Percentiles rank a stretch among this genome's conserved stretches.
Evolutionary conservation across 2,888 invertebrate species (phyloP).

Genomic region (Hydroisotoma schaefferi): DNA sequence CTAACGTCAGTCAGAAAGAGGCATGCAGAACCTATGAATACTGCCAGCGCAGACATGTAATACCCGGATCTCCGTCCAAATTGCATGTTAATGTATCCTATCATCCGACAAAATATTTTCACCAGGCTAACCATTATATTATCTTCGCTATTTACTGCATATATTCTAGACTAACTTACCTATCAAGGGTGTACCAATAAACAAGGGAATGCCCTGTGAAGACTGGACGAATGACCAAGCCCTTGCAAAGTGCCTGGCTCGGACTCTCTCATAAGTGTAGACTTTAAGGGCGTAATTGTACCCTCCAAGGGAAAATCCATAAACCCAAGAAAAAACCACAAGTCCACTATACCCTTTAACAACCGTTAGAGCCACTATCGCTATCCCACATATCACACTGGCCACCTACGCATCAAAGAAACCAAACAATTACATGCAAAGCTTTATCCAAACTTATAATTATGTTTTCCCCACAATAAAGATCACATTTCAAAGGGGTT

Average conservation of each 20-base stretch:
- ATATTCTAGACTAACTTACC: conserved; percentile 2
- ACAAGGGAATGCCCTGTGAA: conserved; percentile 11
- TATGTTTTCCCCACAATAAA: no score
- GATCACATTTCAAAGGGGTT: no score
- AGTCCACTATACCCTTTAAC: conserved; percentile 64
- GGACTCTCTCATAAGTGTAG: conserved; percentile 82
- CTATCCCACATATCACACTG: conserved; percentile 71
- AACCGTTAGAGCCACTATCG: conserved; percentile 71
- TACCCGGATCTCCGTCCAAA: conserved; percentile 77
- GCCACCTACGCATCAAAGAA: conserved; percentile 58
- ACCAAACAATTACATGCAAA: background rate
- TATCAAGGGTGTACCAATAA: conserved; percentile 8
- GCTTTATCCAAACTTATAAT: no score
- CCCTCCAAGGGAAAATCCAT: conserved; percentile 79
- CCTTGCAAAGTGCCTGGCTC: conserved; percentile 78
- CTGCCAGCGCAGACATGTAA: conserved; percentile 77
- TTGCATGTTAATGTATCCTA: conserved; percentile 72
- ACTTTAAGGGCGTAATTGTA: conserved; percentile 85
- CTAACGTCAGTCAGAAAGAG: conserved; percentile 79
- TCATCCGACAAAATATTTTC: background rate
- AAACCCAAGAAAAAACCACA: conserved; percentile 55
- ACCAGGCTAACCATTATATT: background rate
- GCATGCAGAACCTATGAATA: conserved; percentile 69
- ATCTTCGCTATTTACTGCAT: background rate
- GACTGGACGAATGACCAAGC: conserved; percentile 82